phyloP scores from a whole-genome alignment of 2,888 invertebrate genomes.

The Hoplodrina ambigua region DNA sequence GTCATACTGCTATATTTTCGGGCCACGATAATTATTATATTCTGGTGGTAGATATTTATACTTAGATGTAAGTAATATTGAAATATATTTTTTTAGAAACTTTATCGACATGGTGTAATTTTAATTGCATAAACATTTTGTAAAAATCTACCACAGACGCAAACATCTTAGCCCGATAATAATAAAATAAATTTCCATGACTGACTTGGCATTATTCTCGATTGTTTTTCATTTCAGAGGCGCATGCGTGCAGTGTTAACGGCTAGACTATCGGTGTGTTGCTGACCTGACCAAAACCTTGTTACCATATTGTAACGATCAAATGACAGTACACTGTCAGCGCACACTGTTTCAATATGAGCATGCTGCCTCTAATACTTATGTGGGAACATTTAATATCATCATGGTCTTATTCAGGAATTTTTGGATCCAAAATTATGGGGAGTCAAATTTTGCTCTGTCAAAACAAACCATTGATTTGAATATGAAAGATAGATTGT shows the following conservation, averaged over 20 bases:
- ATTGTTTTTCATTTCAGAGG: conserved; percentile 90
- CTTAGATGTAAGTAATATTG: conserved; percentile 1
- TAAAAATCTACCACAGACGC: conserved; percentile 67
- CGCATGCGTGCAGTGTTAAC: conserved; percentile 89
- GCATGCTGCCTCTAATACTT: conserved; percentile 88
- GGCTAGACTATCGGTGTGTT: conserved; percentile 88
- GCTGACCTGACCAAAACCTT: conserved; percentile 79
- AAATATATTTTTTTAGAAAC: conserved; percentile 8
- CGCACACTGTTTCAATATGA: conserved; percentile 87
- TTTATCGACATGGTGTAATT: conserved; percentile 1
- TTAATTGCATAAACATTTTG: conserved; percentile 6
- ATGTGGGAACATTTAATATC: conserved; percentile 49
- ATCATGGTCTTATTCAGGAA: conserved; percentile 38
- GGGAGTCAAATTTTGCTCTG: conserved; percentile 39
- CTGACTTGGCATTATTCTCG: conserved; percentile 89
- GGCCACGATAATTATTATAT: conserved; percentile 75
- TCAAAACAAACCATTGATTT: conserved; percentile 31
- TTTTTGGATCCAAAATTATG: conserved; percentile 32
- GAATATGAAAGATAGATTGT: conserved; percentile 23
- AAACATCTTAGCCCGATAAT: conserved; percentile 74
- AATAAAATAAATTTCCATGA: conserved; percentile 87
- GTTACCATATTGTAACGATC: conserved; percentile 70
- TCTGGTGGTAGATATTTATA: conserved; percentile 73
- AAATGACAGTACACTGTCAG: conserved; percentile 83
- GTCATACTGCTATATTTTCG: conserved; percentile 78